Conservation (phyloP, 92 coral and sea anemone species). For the Bergia puertoricense region DNA sequence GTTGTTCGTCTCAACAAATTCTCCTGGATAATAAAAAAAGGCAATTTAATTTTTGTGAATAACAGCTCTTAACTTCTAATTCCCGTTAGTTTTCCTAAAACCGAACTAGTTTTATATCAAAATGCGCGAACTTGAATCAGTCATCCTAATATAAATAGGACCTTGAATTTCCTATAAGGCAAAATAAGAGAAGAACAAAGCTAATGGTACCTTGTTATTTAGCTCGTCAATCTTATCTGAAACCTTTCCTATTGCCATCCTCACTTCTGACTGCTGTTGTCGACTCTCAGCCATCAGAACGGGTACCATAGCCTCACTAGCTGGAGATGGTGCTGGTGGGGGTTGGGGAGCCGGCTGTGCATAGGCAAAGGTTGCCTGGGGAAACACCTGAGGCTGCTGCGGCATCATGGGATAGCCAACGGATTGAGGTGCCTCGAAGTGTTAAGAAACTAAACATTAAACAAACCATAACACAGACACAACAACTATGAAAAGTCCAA, state of each 20-base stretch:
- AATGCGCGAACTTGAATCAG: no score
- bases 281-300: constrained; percentile 97
- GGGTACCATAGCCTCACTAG: constrained; percentile 96
- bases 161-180: no score
- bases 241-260: constrained; percentile 88
- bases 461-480: neutral
- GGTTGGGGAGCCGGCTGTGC: constrained; percentile 63
- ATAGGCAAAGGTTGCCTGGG: constrained; percentile 54
- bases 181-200: no score
- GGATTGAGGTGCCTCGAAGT: constrained; percentile 54
- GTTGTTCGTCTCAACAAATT: no score
- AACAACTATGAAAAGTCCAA: neutral
- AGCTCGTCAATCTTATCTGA: constrained; percentile 91
- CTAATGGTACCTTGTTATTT: constrained; percentile 69
- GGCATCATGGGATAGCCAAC: constrained; percentile 76
- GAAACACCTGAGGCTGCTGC: constrained; percentile 71
- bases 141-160: neutral
- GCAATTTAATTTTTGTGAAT: neutral
- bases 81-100: neutral
- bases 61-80: no score
- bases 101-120: neutral
- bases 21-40: neutral
- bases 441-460: neutral
- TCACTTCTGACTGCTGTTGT: constrained; percentile 94
- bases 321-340: constrained; percentile 68